Base-by-base conservation (phyloP, 2,888 invertebrate species). In the Cephus pulcher region DNA sequence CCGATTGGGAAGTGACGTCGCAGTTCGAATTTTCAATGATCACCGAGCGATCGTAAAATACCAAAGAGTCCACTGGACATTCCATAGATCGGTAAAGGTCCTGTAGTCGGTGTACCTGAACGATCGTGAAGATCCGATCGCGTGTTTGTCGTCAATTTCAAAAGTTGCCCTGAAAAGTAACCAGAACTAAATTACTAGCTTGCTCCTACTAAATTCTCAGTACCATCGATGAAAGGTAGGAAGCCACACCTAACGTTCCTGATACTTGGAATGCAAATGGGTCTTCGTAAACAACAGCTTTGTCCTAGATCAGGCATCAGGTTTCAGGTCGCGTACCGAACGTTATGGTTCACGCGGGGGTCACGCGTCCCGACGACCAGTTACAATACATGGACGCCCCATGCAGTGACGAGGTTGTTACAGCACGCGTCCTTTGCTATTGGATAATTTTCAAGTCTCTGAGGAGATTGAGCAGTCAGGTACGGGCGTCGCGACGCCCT, bases 321-420 rank as follows among this genome's bases (percentile, higher is more conserved):
- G 71, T 79, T 80, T 81, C 81, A 79, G 80, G 81, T 75, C 81
- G 77, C 77, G 81, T 80, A 34, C 71, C 23, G 23, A 56, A 23
- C 23, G 56, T 56, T 56, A 56, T 15, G 56, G 56, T 56, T 56
- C 56, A 56, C 23, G 15, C 9, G 23, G 56, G 40, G 56, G 23
- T 23, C 56, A 56, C 2, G 56, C 56, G 56, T 56, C 56, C 56
- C 56, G 56, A 56, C 56, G 56, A 56, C 56, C 9, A 56, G 23
- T 56, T 9, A 23, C 15, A 15, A 37, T 37, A 12, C 12, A 6
- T 23, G 15, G 56, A 56, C 23, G 56, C 23, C 23, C 56, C 56
- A 56, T 23, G 23, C 56, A 23, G 23, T 9, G 2, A 56, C 23
- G 56, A 15, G 35, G 12, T 40, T 0, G 40, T 40, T 6, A 6